Percentiles rank a stretch among this genome's conserved stretches.
phyloP scores from a whole-genome alignment of 2,113 vertebrate genomes.

The Heterocephalus glaber region DNA sequence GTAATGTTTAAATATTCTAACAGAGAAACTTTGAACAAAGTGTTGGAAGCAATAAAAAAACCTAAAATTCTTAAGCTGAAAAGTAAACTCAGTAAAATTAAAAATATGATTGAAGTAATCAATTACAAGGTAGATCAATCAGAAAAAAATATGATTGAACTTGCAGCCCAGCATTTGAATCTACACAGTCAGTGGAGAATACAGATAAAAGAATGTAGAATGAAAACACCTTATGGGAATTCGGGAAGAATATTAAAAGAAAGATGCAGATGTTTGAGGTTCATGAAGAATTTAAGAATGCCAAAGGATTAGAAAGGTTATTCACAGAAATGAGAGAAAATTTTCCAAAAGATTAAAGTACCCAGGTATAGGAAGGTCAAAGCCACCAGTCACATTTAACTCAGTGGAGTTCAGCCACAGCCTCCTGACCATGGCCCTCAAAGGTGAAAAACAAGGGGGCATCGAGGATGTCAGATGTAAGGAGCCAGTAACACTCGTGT shows the following conservation, averaged over 20 bases:
- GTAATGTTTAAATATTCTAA: not conserved
- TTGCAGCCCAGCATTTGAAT: not conserved
- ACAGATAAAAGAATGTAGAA: not conserved
- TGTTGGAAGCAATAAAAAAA: not conserved
- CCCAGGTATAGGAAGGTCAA: not conserved
- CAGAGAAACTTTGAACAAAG: not conserved
- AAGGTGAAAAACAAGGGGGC: not conserved
- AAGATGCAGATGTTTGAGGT: not conserved
- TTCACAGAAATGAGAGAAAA: not conserved
- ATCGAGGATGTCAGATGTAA: not conserved
- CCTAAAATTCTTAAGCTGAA: not conserved
- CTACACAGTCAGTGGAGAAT: no score
- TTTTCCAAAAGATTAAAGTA: not conserved
- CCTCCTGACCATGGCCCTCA: not conserved
- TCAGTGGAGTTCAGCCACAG: not conserved
- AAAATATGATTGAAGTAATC: not conserved
- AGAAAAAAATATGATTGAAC: not conserved
- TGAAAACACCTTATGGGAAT: rapidly evolving
- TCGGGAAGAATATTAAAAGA: not conserved
- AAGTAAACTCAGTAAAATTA: not conserved
- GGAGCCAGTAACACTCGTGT: not conserved
- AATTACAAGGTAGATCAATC: not conserved
- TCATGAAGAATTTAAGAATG: not conserved
- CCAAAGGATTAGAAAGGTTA: not conserved
- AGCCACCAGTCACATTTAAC: not conserved